Evolutionary conservation across 2,113 vertebrate genomes (phyloP), one percentile per base, ranked within the genome.

Genomic region (Zosterops pallidus): DNA sequence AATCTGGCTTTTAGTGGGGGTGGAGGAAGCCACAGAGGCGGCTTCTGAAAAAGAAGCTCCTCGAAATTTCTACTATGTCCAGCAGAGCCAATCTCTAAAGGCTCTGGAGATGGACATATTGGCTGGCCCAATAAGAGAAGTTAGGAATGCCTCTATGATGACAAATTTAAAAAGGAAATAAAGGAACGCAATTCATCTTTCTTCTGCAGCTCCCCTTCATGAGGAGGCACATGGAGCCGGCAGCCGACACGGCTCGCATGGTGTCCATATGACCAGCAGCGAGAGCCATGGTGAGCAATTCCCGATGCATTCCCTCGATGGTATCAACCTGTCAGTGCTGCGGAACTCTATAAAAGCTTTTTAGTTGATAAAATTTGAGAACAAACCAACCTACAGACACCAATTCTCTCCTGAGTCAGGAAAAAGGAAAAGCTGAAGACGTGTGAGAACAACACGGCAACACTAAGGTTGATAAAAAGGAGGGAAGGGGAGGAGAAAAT

Each of bases 271-370:
- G 47, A 42, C 8, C 76, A 11, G 55, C 55, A 14, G n/a, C 2
- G 11, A 28, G 56, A 2, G n/a, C 15, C 56, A 44, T 0, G 33
- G 39, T 0, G 2, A 44, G 76, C 31, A 19, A 29, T 15, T 35
- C 76, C 60, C 3, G 4, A 14, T 1, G 31, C 5, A 2, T 9
- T 9, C 19, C 76, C 14, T 3, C 11, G 7, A 12, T 9, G 3
- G 15, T 29, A 55, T 4, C 60, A 35, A 35, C 25, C 33, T 23
- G 6, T 10, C 39, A 65, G 39, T 3, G 1, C 62, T 31, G 41
- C 1, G 3, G 5, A 37, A 37, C 49, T 24, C 77, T 0, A 1
- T 5, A 31, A 25, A 12, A 53, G 29, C 60, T 37, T 7, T 2
- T 9, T 25, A 55, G 15, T 0, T 20, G 16, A 21, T 0, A 37